Evolutionary conservation across 2,888 invertebrate species (phyloP), one percentile per base, ranked within the genome.

Genomic region (Andricus curvator): DNA sequence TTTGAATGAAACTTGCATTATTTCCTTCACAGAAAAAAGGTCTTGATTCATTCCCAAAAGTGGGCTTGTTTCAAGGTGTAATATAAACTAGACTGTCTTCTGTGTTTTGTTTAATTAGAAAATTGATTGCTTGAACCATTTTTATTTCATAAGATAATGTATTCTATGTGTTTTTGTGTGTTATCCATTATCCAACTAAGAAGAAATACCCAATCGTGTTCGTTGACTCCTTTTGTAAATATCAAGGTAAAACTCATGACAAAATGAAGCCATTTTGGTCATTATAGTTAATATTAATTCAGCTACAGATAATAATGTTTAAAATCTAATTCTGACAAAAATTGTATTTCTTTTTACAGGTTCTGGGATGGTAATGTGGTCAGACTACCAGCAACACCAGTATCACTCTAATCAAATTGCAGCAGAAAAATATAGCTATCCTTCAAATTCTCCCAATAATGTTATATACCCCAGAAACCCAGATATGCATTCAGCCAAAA

Each of bases 331-430:
- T 74, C n/a, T 74, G 51, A 74, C 67, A 15, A 20, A 13, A 41
- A 77, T 64, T 44, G 4, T 51, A 66, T 84, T 85, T 68, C 82
- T 84, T 81, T 66, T 84, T 84, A 60, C 81, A 85, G 85, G 84
- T 81, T 56, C 66, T 78, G 82, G 60, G 25, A 77, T 48, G 48
- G 33, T 78, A 78, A n/a, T 66, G 15, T 48, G 44, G 67, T 11
- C n/a, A 67, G 11, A 67, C n/a, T 44, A 41, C 13, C 37, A 41
- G 37, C 67, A n/a, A 29, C 8, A 68, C 8, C 37, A 66, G 37
- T 29, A 22, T 15, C 6, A 17, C 25, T 17, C 25, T 20, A 17
- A 4, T 70, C 29, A 51, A 70, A 48, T 20, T 70, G 29, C 17
- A 25, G 20, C 17, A 9, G 74, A 56, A 74, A 33, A n/a, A 37